A percentile compares a stretch with the other conserved stretches of the same genome.
phyloP scores from a whole-genome alignment of 2,113 vertebrate genomes.

The Sorex fumeus region DNA sequence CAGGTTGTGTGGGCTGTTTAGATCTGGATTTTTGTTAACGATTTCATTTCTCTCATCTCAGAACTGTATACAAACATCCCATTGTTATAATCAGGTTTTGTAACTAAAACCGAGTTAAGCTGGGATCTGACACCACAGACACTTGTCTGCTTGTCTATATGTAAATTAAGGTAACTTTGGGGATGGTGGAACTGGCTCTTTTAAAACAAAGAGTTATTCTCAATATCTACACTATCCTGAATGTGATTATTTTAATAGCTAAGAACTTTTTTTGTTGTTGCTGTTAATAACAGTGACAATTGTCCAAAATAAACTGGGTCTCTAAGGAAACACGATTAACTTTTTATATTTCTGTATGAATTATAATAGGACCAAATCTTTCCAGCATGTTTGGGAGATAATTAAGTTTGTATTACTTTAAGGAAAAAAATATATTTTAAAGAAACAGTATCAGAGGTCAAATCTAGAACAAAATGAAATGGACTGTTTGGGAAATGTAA shows the following conservation, averaged over 20 bases:
- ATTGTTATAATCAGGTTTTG: slow-evolving; percentile 33
- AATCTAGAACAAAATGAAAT: neutral
- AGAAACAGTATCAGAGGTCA: neutral
- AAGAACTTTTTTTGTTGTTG: neutral
- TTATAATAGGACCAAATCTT: neutral
- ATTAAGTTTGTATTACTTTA: slow-evolving; percentile 8
- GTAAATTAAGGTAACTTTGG: neutral
- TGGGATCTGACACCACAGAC: neutral
- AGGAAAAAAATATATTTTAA: slow-evolving; percentile 38
- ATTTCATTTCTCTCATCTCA: slow-evolving; percentile 34
- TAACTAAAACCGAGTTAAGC: neutral
- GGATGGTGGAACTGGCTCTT: neutral
- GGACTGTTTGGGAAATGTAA: neutral
- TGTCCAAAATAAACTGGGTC: neutral
- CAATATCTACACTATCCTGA: neutral
- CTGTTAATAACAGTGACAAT: neutral
- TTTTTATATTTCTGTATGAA: neutral
- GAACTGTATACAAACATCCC: neutral
- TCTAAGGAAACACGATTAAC: slow-evolving; percentile 15
- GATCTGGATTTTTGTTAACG: slow-evolving; percentile 32
- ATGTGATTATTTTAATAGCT: slow-evolving; percentile 10
- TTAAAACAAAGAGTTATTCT: slow-evolving; percentile 40
- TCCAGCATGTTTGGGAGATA: neutral
- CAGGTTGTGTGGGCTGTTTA: neutral
- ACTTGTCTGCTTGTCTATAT: neutral